These are phyloP conservation scores for Panulirus ornatus DNA, from an alignment of 1,140 invertebrate species.

Conservation along the genomic window DNA sequence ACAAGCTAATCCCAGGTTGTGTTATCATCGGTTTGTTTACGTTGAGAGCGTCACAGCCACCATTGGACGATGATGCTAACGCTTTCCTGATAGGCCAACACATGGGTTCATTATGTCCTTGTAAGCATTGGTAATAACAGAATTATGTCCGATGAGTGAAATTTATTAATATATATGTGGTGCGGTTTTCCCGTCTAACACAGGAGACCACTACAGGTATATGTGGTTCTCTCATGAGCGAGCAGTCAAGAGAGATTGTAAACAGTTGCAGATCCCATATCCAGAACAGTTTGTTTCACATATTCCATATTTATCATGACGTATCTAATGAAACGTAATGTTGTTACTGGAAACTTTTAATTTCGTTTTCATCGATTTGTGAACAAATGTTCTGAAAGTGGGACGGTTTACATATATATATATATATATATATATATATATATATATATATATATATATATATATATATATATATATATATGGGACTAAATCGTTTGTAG, in stretches of 20 bases:
- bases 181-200: background rate
- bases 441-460: slow-evolving; percentile 43
- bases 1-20: background rate
- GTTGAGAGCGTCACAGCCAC: background rate
- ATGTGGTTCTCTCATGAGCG: no score
- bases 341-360: no score
- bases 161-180: background rate
- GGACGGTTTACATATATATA: slow-evolving; percentile 25
- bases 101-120: background rate
- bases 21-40: background rate
- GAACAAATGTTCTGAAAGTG: no score
- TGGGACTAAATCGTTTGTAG: no score
- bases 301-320: no score
- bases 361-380: no score
- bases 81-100: background rate
- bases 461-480: slow-evolving; percentile 61
- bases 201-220: no score
- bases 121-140: background rate
- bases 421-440: slow-evolving; percentile 52
- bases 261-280: no score
- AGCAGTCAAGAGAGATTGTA: no score
- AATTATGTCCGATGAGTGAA: background rate
- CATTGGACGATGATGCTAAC: background rate
- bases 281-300: no score
- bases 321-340: no score